Conservation (phyloP, 2,888 invertebrate species). For the Drosophila falleni region DNA sequence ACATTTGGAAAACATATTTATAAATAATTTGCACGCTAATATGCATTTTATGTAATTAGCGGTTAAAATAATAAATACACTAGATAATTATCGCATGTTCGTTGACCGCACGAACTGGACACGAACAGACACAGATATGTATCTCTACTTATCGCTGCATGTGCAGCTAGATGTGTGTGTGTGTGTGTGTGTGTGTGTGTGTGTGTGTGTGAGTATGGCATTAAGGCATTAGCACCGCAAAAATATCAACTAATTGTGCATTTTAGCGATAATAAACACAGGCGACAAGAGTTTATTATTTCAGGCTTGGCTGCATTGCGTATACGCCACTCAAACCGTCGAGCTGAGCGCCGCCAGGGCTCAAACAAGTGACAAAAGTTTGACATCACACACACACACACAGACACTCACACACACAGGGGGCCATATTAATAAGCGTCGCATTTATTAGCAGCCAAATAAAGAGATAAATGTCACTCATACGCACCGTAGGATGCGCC, state of each 20-base stretch:
- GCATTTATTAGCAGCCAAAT: conserved; percentile 79
- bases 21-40: conserved; percentile 79
- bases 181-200: conserved; percentile 28
- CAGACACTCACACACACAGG: conserved; percentile 9
- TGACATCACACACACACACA: conserved; percentile 45
- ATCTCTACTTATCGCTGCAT: conserved; percentile 60
- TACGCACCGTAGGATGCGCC: conserved; percentile 60
- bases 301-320: conserved; percentile 65
- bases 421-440: conserved; percentile 70
- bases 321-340: conserved; percentile 30
- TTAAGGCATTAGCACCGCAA: conserved; percentile 79
- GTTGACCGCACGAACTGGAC: conserved; percentile 68
- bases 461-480: conserved; percentile 79
- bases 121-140: conserved; percentile 21
- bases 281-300: conserved; percentile 74
- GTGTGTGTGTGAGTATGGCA: conserved; percentile 41
- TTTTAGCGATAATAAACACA: conserved; percentile 77
- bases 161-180: conserved; percentile 40
- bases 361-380: conserved; percentile 66
- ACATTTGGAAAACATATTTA: conserved; percentile 72
- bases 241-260: conserved; percentile 80
- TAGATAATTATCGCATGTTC: conserved; percentile 79
- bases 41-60: conserved; percentile 81
- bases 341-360: conserved; percentile 3
- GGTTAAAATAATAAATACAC: conserved; percentile 81